Evolutionary conservation across 2,113 vertebrate species (phyloP).

Genomic region (Ictalurus furcatus): DNA sequence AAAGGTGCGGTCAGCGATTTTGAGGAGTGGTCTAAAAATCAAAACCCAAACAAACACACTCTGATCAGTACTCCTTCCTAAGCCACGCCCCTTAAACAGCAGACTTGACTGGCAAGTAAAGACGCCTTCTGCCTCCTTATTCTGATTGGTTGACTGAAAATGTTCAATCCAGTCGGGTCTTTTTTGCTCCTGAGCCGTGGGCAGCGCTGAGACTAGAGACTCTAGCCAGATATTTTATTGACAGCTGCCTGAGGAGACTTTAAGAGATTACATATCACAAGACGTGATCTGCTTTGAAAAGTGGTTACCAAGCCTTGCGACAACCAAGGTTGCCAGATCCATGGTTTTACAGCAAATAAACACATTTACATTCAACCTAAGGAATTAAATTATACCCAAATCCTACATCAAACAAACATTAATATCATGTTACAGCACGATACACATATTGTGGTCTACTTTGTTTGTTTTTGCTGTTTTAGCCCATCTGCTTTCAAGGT

Average conservation of each 20-base stretch:
- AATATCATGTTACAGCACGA: neutral
- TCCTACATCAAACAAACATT: neutral
- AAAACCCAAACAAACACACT: neutral
- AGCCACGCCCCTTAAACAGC: neutral
- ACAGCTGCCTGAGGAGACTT: neutral
- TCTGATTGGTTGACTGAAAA: neutral
- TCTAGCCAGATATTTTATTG: neutral
- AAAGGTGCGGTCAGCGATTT: neutral
- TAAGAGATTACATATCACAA: neutral
- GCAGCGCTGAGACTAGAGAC: neutral
- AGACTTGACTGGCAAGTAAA: neutral
- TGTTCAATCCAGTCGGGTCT: neutral
- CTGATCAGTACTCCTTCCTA: neutral
- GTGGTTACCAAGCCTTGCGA: neutral
- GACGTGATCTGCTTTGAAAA: neutral
- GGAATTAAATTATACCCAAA: neutral
- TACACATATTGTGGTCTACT: neutral
- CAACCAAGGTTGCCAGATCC: neutral
- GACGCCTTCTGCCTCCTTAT: neutral
- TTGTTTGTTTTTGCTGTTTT: neutral
- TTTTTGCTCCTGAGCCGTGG: neutral
- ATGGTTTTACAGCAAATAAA: neutral
- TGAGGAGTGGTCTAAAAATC: neutral
- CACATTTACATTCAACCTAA: neutral
- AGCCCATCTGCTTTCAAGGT: neutral